A percentile compares a stretch with the other conserved stretches of the same genome.
Conservation (phyloP, 2,888 invertebrate genomes). For the Hylaea fasciaria region DNA sequence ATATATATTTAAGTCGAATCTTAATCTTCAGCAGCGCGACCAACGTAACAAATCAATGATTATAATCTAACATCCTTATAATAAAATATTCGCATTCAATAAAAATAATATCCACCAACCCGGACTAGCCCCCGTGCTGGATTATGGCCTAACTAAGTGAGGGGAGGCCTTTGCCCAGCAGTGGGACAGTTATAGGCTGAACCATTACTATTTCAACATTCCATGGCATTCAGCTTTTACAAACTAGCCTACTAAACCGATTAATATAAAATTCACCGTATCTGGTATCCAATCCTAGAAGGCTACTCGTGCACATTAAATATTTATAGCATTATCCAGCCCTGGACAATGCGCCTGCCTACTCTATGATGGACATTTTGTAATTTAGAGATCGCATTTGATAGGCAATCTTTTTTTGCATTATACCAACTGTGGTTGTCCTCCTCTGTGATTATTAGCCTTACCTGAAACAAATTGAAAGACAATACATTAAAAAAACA, state of each 20-base stretch:
- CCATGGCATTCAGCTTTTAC: neutral
- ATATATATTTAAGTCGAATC: too few species aligned
- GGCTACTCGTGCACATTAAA: conserved; percentile 25
- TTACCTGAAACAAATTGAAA: conserved; percentile 27
- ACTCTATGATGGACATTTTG: conserved; percentile 25
- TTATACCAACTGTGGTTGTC: conserved; percentile 13
- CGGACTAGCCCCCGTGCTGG: too few species aligned
- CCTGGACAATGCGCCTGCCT: conserved; percentile 24
- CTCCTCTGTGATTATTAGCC: conserved; percentile 2
- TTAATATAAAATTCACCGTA: conserved; percentile 25
- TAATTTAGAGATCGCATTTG: conserved; percentile 14
- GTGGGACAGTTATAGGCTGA: too few species aligned
- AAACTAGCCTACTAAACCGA: conserved; percentile 20
- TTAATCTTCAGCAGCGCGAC: too few species aligned
- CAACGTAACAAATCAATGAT: too few species aligned
- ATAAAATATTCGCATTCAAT: too few species aligned
- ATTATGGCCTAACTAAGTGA: too few species aligned
- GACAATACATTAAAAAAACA: neutral
- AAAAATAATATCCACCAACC: too few species aligned
- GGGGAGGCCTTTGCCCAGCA: too few species aligned
- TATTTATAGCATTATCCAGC: conserved; percentile 39
- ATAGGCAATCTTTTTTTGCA: conserved; percentile 18
- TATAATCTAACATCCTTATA: too few species aligned
- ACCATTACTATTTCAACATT: neutral
- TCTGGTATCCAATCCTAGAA: conserved; percentile 37